Conservation (phyloP, 2,888 invertebrate genomes). For the Chelonus formosanus region DNA sequence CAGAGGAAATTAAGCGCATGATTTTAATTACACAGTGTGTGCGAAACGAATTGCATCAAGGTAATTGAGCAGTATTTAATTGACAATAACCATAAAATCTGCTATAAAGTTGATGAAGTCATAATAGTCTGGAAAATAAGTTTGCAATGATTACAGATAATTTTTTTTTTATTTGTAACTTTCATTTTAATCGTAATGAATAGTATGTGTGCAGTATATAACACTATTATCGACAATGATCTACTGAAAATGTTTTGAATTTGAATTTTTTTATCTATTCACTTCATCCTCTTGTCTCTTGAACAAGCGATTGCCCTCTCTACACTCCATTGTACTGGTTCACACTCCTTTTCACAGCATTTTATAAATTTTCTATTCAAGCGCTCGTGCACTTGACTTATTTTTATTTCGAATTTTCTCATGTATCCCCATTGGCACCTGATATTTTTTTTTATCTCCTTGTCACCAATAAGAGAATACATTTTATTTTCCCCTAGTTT, state of each 20-base stretch:
- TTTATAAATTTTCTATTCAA: conserved; percentile 3
- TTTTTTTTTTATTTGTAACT: too few species aligned
- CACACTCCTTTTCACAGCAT: conserved; percentile 1
- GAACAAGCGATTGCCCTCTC: too few species aligned
- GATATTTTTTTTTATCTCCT: neutral
- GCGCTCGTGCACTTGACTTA: conserved; percentile 3
- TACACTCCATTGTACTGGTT: neutral
- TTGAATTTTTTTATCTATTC: too few species aligned
- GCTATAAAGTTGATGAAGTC: conserved; percentile 50
- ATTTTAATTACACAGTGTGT: conserved; percentile 15
- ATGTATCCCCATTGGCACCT: neutral
- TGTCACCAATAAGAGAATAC: neutral
- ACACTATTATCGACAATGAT: too few species aligned
- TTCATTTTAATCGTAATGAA: too few species aligned
- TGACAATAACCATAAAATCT: conserved; percentile 41
- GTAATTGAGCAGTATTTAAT: conserved; percentile 48
- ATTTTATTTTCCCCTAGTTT: too few species aligned
- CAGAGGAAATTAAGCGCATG: neutral
- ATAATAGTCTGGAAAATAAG: conserved; percentile 35
- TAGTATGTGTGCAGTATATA: too few species aligned
- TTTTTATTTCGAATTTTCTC: neutral
- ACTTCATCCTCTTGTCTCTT: too few species aligned
- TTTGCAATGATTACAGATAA: too few species aligned
- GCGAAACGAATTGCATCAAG: conserved; percentile 27
- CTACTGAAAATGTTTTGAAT: too few species aligned